These are phyloP conservation scores for Mesorhabditis sp. DNA, from an alignment of 2,888 invertebrate species.

Conservation along the genomic window DNA sequence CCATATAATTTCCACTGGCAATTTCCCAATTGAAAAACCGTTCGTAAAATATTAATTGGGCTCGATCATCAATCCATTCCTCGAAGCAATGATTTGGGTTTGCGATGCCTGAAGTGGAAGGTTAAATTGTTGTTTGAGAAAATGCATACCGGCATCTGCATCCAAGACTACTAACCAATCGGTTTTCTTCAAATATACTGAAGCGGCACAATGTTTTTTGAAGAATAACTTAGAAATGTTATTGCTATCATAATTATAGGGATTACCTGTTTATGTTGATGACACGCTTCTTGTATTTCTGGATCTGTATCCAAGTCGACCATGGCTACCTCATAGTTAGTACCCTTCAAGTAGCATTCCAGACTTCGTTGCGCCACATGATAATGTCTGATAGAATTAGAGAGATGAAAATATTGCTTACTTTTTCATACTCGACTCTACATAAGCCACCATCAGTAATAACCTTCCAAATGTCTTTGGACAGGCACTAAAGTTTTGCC, in stretches of 20 bases:
- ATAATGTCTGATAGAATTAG: conserved; percentile 37
- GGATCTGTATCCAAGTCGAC: conserved; percentile 48
- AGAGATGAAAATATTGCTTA: conserved; percentile 12
- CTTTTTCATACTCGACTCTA: conserved; percentile 33
- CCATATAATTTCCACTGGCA: conserved; percentile 55
- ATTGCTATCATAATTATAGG: conserved; percentile 5
- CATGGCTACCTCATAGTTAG: conserved; percentile 46
- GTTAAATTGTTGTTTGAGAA: neutral
- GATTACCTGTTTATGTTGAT: conserved; percentile 37
- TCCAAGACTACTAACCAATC: conserved; percentile 57
- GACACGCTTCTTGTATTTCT: conserved; percentile 34
- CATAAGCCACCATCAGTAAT: conserved; percentile 36
- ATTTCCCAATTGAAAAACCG: conserved; percentile 58
- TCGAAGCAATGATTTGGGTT: conserved; percentile 58
- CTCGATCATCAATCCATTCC: conserved; percentile 55
- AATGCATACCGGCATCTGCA: conserved; percentile 44
- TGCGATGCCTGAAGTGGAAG: conserved; percentile 36
- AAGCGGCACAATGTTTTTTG: conserved; percentile 55
- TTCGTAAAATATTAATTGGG: conserved; percentile 55
- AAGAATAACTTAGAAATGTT: conserved; percentile 46
- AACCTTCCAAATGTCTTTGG: conserved; percentile 38
- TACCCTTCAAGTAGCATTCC: conserved; percentile 48
- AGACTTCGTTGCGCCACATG: conserved; percentile 47
- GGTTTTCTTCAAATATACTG: conserved; percentile 49
- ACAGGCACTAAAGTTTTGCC: conserved; percentile 39